Evolutionary conservation across 2,113 vertebrate species (phyloP).

Genomic region (Phrynosoma platyrhinos): DNA sequence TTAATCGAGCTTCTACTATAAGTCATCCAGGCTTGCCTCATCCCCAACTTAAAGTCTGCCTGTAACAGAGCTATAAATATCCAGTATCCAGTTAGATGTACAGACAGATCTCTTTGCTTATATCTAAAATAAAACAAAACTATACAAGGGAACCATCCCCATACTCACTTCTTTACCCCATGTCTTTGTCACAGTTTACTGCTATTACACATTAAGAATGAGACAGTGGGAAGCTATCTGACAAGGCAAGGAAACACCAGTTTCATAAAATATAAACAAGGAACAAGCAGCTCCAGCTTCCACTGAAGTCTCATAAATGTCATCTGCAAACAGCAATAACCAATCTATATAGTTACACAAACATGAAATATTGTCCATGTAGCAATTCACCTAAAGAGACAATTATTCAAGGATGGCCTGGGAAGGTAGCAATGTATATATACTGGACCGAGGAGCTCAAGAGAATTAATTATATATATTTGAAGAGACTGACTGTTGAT

Average conservation of each 20-base stretch:
- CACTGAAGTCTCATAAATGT: neutral
- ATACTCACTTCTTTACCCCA: neutral
- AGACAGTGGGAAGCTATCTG: neutral
- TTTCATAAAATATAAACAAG: slow-evolving; percentile 17
- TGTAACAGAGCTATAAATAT: neutral
- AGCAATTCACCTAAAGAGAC: neutral
- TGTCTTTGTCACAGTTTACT: neutral
- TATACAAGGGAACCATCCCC: slow-evolving; percentile 30
- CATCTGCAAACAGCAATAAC: fast-evolving
- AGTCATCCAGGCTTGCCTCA: neutral
- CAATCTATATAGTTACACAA: neutral
- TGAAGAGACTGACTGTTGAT: neutral
- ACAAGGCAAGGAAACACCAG: slow-evolving; percentile 10
- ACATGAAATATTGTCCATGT: neutral
- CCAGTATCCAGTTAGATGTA: neutral
- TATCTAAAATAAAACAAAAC: slow-evolving; percentile 13
- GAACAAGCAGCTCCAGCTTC: neutral
- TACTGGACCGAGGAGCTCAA: neutral
- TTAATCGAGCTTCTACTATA: neutral
- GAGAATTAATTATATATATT: neutral
- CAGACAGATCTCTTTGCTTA: neutral
- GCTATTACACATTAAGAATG: neutral
- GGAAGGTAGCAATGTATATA: neutral
- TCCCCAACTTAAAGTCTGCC: neutral
- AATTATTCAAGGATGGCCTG: neutral